Base-by-base conservation (phyloP, 2,113 vertebrate genomes). In the Siniperca knerii region DNA sequence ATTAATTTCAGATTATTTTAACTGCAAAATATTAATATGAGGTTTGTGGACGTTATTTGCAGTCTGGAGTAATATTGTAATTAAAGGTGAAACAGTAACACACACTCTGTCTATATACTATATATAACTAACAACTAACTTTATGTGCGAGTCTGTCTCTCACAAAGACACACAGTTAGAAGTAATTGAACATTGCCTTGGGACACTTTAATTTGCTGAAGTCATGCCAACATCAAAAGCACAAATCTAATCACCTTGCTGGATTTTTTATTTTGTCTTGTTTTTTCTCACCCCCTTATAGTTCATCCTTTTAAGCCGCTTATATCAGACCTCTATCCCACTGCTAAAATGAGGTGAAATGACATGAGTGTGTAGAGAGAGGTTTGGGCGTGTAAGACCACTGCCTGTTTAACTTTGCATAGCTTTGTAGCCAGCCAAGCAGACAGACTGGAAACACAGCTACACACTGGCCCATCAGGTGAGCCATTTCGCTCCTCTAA, bases 351-450 rank as follows among this genome's bases (percentile, higher is more conserved):
- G 73, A 89, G 86, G 90, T 89, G 90, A 90, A 89, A 87, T 87
- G 65, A 93, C 75, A 21, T 44, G 74, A 84, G 87, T 89, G 89
- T 85, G 83, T 18, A 48, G 55, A 73, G 71, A 79, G 87, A 84
- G 81, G 64, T 85, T 83, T 75, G 77, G 77, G 77, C 77, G 42
- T 75, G 86, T 62, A 80, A 85, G 88, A 84, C 84, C 69, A 55
- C 83, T 79, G 85, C 90, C 87, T 89, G 82, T 91, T 91, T 80
- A 87, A 86, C 90, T 90, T 86, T 89, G 79, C 75, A 88, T 85
- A 54, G 79, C 69, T 73, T 46, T 70, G 79, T 73, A 72, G 25
- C 70, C 80, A 88, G 68, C 79, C 83, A n/a, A 74, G 71, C 89
- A 89, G 85, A 82, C 82, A 65, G 80, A 46, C 81, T 52, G 72